phyloP scores from a whole-genome alignment of 2,888 invertebrate genomes.

The Abrostola tripartita region DNA sequence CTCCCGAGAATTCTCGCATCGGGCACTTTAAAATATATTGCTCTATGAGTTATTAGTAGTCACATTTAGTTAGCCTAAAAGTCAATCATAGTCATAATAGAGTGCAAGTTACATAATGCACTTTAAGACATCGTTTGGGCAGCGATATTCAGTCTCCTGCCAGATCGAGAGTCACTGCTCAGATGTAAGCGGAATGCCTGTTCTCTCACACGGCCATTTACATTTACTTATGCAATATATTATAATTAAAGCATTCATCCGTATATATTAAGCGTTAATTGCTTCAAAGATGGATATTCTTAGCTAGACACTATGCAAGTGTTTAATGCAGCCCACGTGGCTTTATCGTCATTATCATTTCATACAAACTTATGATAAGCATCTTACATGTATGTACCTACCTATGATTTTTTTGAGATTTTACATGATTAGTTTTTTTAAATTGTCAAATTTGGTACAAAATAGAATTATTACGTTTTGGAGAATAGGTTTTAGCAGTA shows the following conservation, averaged over 20 bases:
- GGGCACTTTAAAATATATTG: background rate
- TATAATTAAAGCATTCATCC: too few relatives aligned
- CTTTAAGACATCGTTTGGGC: background rate
- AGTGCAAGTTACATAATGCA: constrained; percentile 1
- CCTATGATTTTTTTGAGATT: too few relatives aligned
- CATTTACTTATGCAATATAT: too few relatives aligned
- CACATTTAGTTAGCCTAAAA: background rate
- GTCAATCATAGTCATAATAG: background rate
- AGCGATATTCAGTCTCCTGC: background rate
- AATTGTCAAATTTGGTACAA: too few relatives aligned
- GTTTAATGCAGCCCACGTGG: background rate
- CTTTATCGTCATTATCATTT: background rate
- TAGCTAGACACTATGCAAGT: background rate
- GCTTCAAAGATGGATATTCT: constrained; percentile 3
- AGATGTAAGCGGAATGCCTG: background rate
- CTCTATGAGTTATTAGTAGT: background rate
- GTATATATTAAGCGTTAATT: background rate
- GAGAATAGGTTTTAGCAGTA: too few relatives aligned
- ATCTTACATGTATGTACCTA: too few relatives aligned
- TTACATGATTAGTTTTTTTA: too few relatives aligned
- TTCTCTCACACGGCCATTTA: too few relatives aligned
- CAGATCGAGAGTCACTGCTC: background rate
- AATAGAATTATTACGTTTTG: too few relatives aligned
- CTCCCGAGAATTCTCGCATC: background rate
- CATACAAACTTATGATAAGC: too few relatives aligned